Evolutionary conservation across 2,888 invertebrate genomes (phyloP).

Genomic region (Eilema griseolum): DNA sequence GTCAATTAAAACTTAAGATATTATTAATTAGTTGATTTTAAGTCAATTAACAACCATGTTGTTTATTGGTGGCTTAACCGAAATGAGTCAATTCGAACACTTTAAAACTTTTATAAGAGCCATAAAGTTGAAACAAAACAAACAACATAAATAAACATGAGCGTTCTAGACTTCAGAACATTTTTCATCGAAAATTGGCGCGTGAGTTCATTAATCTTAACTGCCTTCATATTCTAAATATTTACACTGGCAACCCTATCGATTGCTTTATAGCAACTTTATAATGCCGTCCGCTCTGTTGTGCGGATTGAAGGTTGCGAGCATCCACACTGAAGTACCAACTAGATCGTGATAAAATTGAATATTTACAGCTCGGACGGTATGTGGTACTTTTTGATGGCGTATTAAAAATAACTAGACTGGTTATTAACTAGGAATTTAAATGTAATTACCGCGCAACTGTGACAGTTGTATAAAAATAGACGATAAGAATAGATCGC

Average conservation of each 20-base stretch:
- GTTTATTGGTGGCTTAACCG: conserved; percentile 53
- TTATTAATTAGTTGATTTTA: conserved; percentile 66
- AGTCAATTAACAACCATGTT: conserved; percentile 59
- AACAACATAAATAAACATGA: conserved; percentile 61
- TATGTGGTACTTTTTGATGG: conserved; percentile 1
- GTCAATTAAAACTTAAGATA: conserved; percentile 58
- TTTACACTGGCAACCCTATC: background rate
- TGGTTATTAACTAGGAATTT: background rate
- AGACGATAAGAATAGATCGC: background rate
- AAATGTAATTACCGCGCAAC: background rate
- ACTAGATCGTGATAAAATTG: conserved; percentile 3
- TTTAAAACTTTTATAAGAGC: conserved; percentile 60
- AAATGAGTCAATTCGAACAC: conserved; percentile 61
- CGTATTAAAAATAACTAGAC: background rate
- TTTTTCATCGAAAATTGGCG: background rate
- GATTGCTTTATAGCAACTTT: background rate
- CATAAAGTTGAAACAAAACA: conserved; percentile 57
- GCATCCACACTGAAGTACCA: background rate
- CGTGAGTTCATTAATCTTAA: conserved; percentile 1
- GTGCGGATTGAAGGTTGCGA: background rate
- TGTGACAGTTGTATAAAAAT: background rate
- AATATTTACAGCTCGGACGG: background rate
- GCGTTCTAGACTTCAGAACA: conserved; percentile 47
- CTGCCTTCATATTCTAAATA: background rate
- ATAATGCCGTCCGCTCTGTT: background rate